A percentile compares a stretch with the other conserved stretches of the same genome.
These are phyloP conservation scores for Trichonephila inaurata DNA, from an alignment of 1,140 invertebrate species.

Conservation along the genomic window DNA sequence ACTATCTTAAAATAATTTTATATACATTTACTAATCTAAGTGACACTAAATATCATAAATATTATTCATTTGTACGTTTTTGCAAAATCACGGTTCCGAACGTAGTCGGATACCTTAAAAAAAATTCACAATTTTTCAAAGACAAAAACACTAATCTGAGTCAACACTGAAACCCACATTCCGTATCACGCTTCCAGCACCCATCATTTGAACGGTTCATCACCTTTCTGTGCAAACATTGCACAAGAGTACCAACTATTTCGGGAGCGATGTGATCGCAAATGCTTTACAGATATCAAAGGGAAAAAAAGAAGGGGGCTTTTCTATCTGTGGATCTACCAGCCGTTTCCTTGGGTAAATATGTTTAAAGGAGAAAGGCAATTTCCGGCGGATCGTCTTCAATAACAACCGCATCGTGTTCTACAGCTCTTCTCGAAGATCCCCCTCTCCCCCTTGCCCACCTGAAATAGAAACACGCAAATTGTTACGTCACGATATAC, in stretches of 20 bases:
- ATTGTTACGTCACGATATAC: background rate
- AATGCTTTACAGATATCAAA: background rate
- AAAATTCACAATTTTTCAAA: background rate
- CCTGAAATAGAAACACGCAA: conserved; percentile 49
- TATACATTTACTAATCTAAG: too few relatives aligned
- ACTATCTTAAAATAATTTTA: too few relatives aligned
- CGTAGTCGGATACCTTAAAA: too few relatives aligned
- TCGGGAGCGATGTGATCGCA: background rate
- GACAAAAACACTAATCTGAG: background rate
- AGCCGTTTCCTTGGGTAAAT: conserved; percentile 38
- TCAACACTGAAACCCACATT: background rate
- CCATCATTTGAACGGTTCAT: background rate
- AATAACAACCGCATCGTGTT: conserved; percentile 43
- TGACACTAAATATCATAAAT: too few relatives aligned
- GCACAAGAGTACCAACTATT: background rate
- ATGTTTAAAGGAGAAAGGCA: conserved; percentile 46
- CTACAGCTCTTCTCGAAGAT: background rate
- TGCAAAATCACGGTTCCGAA: too few relatives aligned
- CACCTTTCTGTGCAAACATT: background rate
- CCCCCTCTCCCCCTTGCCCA: background rate
- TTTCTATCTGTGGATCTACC: background rate
- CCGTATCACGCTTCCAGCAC: background rate
- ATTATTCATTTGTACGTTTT: too few relatives aligned
- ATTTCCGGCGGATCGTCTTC: conserved; percentile 51
- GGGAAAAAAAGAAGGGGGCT: background rate